Conservation (phyloP, 2,888 invertebrate genomes). For the Dendrolimus houi region DNA sequence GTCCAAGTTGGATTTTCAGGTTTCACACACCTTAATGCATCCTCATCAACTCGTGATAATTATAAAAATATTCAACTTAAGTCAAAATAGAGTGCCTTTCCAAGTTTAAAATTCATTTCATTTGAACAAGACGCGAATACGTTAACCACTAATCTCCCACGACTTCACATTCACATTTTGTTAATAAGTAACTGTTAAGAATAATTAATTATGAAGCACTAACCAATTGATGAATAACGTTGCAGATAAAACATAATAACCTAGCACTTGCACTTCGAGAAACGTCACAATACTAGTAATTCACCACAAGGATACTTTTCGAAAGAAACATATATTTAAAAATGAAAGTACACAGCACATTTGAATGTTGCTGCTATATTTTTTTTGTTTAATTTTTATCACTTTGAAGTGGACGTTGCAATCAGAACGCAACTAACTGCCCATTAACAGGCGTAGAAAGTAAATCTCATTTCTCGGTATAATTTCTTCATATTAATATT, state of each 20-base stretch:
- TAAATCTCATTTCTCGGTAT: conserved; percentile 27
- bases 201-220: not conserved
- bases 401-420: conserved; percentile 30
- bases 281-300: not conserved
- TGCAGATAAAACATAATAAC: not conserved
- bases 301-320: not conserved
- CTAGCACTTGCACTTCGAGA: not conserved
- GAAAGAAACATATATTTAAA: not conserved
- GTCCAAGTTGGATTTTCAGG: no score
- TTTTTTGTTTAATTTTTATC: conserved; percentile 27
- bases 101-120: no score
- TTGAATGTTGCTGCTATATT: not conserved
- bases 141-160: no score
- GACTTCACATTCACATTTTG: no score
- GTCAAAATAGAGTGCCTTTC: no score
- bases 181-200: no score
- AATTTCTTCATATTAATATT: conserved; percentile 16
- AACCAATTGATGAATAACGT: not conserved
- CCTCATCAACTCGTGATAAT: no score
- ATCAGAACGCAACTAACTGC: conserved; percentile 51
- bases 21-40: no score
- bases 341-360: not conserved
- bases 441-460: conserved; percentile 41
- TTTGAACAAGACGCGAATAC: no score
- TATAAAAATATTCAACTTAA: no score